A percentile compares a stretch with the other conserved stretches of the same genome.
Conservation (phyloP, 2,888 invertebrate genomes). For the Coleophora flavipennella region DNA sequence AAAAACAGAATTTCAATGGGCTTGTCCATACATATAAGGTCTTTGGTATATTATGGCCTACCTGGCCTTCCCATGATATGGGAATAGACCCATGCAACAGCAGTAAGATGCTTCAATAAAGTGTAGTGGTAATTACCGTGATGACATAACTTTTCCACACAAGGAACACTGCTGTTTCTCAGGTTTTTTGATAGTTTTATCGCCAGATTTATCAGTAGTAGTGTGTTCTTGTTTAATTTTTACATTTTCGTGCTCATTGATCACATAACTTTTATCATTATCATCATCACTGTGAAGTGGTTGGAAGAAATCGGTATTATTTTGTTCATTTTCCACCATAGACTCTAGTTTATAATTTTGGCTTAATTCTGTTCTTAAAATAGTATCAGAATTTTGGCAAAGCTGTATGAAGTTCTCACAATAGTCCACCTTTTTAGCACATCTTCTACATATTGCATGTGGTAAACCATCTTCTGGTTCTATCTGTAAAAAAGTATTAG, state of each 20-base stretch:
- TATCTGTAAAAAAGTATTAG: conserved; percentile 32
- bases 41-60: too few species aligned
- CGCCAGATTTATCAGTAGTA: conserved; percentile 9
- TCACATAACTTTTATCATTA: too few species aligned
- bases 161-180: conserved; percentile 55
- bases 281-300: too few species aligned
- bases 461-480: conserved; percentile 47
- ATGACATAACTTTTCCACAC: conserved; percentile 69
- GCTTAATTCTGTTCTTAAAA: conserved; percentile 26
- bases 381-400: conserved; percentile 41
- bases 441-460: conserved; percentile 39
- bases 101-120: too few species aligned
- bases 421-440: conserved; percentile 35
- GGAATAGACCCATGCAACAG: too few species aligned
- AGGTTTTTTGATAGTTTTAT: conserved; percentile 16
- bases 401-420: conserved; percentile 43
- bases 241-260: too few species aligned
- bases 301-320: conserved; percentile 2
- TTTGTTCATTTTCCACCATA: conserved; percentile 11
- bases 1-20: too few species aligned
- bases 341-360: not conserved
- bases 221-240: not conserved
- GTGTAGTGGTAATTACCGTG: too few species aligned
- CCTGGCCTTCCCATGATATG: too few species aligned
- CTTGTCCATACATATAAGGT: too few species aligned